Evolutionary conservation across 2,888 invertebrate species (phyloP).

Genomic region (Dorcus parallelipipedus): DNA sequence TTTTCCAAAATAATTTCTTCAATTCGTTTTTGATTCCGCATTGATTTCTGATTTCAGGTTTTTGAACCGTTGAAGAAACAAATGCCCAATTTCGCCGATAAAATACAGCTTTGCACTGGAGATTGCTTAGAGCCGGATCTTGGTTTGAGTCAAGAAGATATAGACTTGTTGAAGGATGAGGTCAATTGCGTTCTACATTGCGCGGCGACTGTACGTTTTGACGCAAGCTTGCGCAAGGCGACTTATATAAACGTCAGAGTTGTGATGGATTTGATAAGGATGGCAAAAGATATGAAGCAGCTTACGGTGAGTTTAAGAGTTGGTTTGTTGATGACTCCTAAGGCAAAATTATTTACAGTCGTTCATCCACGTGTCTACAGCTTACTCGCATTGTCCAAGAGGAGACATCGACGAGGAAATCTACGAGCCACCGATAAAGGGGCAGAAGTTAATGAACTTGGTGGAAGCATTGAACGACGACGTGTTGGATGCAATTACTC

Average conservation of each 20-base stretch:
- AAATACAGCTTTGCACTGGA: slow-evolving; percentile 65
- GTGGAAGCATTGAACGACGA: slow-evolving; percentile 48
- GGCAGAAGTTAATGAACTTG: slow-evolving; percentile 42
- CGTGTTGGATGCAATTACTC: slow-evolving; percentile 37
- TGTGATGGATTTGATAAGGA: slow-evolving; percentile 69
- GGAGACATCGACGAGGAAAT: slow-evolving; percentile 54
- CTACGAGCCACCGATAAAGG: slow-evolving; percentile 47
- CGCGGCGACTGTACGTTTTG: slow-evolving; percentile 89
- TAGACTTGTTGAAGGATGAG: slow-evolving; percentile 60
- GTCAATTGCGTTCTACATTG: slow-evolving; percentile 77
- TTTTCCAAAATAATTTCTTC: neutral
- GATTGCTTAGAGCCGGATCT: slow-evolving; percentile 65
- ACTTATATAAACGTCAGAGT: slow-evolving; percentile 77
- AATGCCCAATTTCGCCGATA: slow-evolving; percentile 60
- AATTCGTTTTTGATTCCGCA: neutral
- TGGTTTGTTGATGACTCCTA: neutral
- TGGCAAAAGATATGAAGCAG: slow-evolving; percentile 67
- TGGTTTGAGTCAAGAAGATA: slow-evolving; percentile 60
- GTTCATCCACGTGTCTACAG: slow-evolving; percentile 62
- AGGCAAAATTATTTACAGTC: slow-evolving; percentile 37
- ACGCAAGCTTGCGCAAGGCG: slow-evolving; percentile 75
- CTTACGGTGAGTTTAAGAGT: slow-evolving; percentile 56
- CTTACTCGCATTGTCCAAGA: slow-evolving; percentile 61
- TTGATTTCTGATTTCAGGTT: slow-evolving; percentile 47
- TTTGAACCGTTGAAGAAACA: slow-evolving; percentile 54